Evolutionary conservation across 1,140 invertebrate genomes (phyloP), one percentile per base, ranked within the genome.

Genomic region (Hesperophylax magnus): DNA sequence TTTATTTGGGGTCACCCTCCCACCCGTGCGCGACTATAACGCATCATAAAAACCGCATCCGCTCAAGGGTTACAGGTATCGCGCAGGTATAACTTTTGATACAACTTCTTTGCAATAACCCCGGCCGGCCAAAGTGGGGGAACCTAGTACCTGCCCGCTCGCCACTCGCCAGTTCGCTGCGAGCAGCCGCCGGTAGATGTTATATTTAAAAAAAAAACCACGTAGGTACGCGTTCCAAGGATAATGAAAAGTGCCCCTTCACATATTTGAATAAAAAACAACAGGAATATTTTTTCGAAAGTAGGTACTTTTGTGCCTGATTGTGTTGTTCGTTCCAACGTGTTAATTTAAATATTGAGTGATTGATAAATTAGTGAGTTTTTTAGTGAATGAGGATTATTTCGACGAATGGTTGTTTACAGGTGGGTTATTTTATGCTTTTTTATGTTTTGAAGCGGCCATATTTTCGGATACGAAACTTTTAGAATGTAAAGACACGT

Each of bases 351-450:
- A 31, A 15, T 31, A 31, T 27, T 27, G 1, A 67, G n/a, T 31
- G 63, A 39, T 34, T 34, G 63, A 2, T 22, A n/a, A 18, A 22
- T 77, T 18, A 39, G 75, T 77, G 75, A 63, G 27, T 22, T 22
- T 47, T n/a, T 47, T 47, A 47, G 39, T 47, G 39, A 47, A 47
- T 63, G 61, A 34, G 75, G 75, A 77, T 77, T 77, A 77, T 47
- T 9, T 47, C 39, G 39, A 47, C 39, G 39, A 77, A 61, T 58
- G 74, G 60, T 60, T 76, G 75, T 63, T 58, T 22, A 77, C 54
- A 77, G 75, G 75, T 77, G 75, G 61, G 27, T 77, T n/a, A 63
- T 77, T 77, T 61, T 31, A 61, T 63, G 34, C 17, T 56, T 47
- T 47, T 72, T 39, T 69, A 2, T 2, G 11, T 6, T 17, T 11